These are phyloP conservation scores for Pteromalus puparum DNA, from an alignment of 1,140 invertebrate species.

Conservation along the genomic window DNA sequence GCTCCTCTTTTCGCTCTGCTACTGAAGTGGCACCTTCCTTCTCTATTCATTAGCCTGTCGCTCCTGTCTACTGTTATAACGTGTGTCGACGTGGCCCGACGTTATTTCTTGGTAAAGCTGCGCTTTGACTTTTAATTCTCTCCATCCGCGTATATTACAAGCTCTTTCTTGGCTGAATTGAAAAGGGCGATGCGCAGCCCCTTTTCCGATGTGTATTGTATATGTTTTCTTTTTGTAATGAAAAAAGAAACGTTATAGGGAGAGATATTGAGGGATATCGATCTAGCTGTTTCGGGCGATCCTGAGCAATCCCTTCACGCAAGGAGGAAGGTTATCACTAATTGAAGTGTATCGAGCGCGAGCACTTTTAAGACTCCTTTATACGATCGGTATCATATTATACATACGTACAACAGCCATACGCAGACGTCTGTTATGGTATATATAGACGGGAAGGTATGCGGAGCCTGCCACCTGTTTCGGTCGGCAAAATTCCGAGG, in stretches of 20 bases:
- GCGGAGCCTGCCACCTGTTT: conserved; percentile 34
- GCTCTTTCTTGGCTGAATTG: neutral
- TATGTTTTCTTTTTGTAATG: too few species aligned
- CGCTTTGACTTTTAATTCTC: neutral
- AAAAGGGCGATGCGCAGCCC: neutral
- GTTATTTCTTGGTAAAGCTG: neutral
- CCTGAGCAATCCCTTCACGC: too few species aligned
- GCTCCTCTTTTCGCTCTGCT: neutral
- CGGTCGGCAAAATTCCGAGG: conserved; percentile 16
- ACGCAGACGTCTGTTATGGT: neutral
- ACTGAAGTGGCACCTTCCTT: neutral
- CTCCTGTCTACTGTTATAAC: neutral
- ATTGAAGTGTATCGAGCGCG: neutral
- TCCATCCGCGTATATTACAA: neutral
- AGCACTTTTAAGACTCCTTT: neutral
- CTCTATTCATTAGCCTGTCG: conserved; percentile 3
- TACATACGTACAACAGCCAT: too few species aligned
- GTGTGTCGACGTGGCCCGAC: neutral
- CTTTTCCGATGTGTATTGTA: too few species aligned
- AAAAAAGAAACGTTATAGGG: too few species aligned
- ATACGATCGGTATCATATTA: neutral
- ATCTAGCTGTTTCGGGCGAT: too few species aligned
- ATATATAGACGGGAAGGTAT: neutral
- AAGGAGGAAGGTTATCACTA: neutral
- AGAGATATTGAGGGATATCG: too few species aligned